Evolutionary conservation across 2,113 vertebrate species (phyloP).

Genomic region (Psettodes erumei): DNA sequence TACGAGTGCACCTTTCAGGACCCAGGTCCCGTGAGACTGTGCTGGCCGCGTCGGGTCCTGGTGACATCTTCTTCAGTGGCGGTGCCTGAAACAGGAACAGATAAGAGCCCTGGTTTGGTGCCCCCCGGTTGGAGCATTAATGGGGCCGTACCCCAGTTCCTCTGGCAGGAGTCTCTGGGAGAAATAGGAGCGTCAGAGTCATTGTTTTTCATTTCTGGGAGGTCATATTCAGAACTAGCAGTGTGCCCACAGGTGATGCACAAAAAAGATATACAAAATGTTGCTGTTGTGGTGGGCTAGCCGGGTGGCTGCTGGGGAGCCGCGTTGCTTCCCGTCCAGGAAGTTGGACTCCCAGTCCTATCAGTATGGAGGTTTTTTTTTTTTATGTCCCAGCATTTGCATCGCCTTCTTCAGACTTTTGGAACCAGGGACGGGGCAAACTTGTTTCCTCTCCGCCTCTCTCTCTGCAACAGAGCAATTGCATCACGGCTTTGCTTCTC

Average conservation of each 20-base stretch:
- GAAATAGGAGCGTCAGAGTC: constrained; percentile 43
- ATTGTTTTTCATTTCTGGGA: constrained; percentile 51
- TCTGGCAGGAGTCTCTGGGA: constrained; percentile 36
- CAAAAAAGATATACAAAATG: constrained; percentile 3
- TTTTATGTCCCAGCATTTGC: neutral
- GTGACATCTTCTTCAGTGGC: constrained; percentile 42
- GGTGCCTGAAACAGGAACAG: constrained; percentile 49
- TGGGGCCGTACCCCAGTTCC: constrained; percentile 61
- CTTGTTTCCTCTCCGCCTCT: neutral
- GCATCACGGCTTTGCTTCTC: neutral
- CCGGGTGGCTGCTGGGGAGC: neutral
- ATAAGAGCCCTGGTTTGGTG: constrained; percentile 57
- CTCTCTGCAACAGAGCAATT: constrained; percentile 2
- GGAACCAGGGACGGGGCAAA: neutral
- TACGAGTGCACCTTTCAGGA: constrained; percentile 9
- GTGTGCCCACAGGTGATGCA: constrained; percentile 35
- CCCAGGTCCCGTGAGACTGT: constrained; percentile 42
- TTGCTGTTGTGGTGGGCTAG: constrained; percentile 4
- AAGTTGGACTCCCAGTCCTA: neutral
- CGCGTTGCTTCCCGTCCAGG: neutral
- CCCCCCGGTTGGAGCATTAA: constrained; percentile 54
- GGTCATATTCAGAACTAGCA: constrained; percentile 29
- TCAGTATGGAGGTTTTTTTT: neutral
- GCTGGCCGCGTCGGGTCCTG: constrained; percentile 44
- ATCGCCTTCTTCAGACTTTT: neutral